phyloP scores from a whole-genome alignment of 2,113 vertebrate species.

The Mixornis gularis region DNA sequence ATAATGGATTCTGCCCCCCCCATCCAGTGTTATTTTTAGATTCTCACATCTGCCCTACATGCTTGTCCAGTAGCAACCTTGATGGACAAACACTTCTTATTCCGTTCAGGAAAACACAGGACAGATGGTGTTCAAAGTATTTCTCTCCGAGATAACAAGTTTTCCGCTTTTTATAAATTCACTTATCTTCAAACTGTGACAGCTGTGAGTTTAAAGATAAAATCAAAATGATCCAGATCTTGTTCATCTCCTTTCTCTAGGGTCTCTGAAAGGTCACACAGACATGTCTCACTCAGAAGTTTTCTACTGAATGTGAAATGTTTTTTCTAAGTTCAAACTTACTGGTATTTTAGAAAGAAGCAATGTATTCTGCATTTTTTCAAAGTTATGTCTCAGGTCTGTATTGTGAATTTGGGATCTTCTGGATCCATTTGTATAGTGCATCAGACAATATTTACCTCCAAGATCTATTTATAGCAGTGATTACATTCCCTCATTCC shows the following conservation, averaged over 20 bases:
- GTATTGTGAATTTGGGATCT: background rate
- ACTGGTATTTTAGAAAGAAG: background rate
- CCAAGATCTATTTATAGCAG: background rate
- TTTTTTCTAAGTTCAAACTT: background rate
- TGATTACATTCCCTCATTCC: background rate
- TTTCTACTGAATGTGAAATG: background rate
- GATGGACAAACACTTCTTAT: background rate
- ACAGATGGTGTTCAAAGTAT: constrained; percentile 49
- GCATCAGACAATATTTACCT: background rate
- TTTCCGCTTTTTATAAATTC: constrained; percentile 44
- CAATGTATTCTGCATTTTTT: background rate
- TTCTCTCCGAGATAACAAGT: constrained; percentile 37
- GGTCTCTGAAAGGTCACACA: constrained; percentile 35
- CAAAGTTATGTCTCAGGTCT: background rate
- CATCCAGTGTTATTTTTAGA: background rate
- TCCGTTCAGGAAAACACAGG: constrained; percentile 32
- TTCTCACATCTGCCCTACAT: constrained; percentile 35
- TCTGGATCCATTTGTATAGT: background rate
- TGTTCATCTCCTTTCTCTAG: constrained; percentile 38
- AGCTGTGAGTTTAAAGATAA: constrained; percentile 53
- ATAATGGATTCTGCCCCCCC: background rate
- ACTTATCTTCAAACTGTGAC: constrained; percentile 48
- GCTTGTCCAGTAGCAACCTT: constrained; percentile 21
- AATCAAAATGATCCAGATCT: constrained; percentile 35
- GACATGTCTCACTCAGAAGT: background rate